These are phyloP conservation scores for Ceyx margarethae DNA, from an alignment of 2,113 vertebrate genomes.

Conservation along the genomic window DNA sequence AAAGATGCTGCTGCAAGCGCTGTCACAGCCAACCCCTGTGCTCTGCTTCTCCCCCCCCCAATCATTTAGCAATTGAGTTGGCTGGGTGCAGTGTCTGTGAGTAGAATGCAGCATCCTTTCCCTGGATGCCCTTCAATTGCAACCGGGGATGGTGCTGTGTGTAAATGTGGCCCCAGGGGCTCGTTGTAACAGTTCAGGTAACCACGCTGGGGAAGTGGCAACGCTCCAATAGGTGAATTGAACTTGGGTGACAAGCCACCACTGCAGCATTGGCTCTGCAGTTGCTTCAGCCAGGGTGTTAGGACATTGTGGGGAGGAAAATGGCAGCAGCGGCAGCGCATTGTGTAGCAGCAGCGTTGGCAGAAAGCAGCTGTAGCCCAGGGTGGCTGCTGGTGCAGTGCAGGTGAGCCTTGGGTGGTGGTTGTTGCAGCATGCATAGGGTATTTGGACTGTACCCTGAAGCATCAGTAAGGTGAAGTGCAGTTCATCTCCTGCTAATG, in stretches of 20 bases:
- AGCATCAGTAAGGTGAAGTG: neutral
- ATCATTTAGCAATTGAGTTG: neutral
- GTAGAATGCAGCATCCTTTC: neutral
- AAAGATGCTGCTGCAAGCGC: slow-evolving; percentile 55
- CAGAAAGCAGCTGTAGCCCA: neutral
- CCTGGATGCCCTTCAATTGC: neutral
- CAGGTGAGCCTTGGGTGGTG: neutral
- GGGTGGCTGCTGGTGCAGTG: neutral
- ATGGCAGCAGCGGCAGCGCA: neutral
- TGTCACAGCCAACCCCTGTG: slow-evolving; percentile 19
- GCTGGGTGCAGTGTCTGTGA: neutral
- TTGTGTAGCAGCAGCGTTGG: neutral
- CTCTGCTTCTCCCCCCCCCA: neutral
- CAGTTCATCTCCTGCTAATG: fast-evolving
- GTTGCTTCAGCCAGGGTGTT: neutral
- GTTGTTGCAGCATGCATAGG: neutral
- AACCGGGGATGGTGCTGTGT: fast-evolving
- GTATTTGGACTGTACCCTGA: neutral
- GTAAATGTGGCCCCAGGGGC: neutral
- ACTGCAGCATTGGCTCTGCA: neutral
- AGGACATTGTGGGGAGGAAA: neutral
- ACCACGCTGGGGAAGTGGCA: neutral
- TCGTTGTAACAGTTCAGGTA: fast-evolving
- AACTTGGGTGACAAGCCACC: neutral
- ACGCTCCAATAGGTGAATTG: neutral